These are phyloP conservation scores for Delichon dasypus DNA, from an alignment of 2,797 vertebrate genomes.

Conservation along the genomic window DNA sequence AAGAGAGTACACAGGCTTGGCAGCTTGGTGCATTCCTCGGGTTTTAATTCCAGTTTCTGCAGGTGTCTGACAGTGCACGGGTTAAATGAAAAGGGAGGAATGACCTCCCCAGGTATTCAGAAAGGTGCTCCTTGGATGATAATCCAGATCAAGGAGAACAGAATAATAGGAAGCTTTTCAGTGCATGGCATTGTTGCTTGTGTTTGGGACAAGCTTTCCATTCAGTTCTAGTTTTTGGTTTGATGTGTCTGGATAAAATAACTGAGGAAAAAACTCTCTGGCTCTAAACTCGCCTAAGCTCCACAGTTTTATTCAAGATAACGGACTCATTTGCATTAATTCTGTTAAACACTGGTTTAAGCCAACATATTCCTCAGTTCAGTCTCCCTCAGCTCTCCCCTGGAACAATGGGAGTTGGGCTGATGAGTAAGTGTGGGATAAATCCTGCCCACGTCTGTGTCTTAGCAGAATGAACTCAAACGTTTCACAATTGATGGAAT, in stretches of 20 bases:
- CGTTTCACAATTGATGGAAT: not conserved
- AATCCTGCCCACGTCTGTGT: not conserved
- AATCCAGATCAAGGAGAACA: not conserved
- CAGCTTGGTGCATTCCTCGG: not conserved
- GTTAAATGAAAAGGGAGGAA: not conserved
- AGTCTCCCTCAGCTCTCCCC: not conserved
- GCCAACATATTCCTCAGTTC: not conserved
- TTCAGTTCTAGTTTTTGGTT: not conserved
- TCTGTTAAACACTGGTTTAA: not conserved
- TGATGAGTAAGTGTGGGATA: not conserved
- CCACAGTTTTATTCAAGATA: not conserved
- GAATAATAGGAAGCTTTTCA: not conserved
- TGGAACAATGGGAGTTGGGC: not conserved
- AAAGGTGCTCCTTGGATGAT: not conserved
- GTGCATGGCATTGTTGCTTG: not conserved
- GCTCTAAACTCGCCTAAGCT: not conserved
- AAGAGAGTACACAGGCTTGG: not conserved
- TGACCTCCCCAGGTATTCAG: not conserved
- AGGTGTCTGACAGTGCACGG: not conserved
- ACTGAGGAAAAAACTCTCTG: not conserved
- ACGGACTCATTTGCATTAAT: not conserved
- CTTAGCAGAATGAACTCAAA: not conserved
- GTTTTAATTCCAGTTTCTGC: not conserved
- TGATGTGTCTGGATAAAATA: not conserved
- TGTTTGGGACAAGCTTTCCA: not conserved